phyloP scores from a whole-genome alignment of 2,113 vertebrate genomes.

The Nibea albiflora region DNA sequence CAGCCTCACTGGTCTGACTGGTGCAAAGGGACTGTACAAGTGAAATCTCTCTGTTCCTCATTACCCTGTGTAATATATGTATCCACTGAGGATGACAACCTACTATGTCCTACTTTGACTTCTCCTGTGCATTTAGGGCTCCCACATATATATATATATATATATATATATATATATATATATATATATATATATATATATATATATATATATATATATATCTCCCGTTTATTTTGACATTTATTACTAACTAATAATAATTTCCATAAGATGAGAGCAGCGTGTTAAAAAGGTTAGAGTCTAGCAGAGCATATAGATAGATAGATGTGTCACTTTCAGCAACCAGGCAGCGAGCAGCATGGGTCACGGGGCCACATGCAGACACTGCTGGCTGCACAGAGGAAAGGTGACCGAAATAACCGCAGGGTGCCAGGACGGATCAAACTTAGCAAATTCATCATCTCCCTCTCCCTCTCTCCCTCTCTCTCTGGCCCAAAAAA shows the following conservation, averaged over 20 bases:
- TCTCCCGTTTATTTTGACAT: too few species aligned
- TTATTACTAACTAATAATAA: neutral
- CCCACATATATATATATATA: too few species aligned
- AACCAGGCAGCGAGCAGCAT: slow-evolving; percentile 18
- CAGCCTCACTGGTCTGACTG: slow-evolving; percentile 25
- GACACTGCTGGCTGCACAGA: slow-evolving; percentile 20
- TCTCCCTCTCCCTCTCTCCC: neutral
- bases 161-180: too few species aligned
- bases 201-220: too few species aligned
- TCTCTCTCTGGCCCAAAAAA: neutral
- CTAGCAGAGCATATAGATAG: neutral
- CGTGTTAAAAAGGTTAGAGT: neutral
- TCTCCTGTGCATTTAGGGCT: neutral
- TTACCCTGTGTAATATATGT: slow-evolving; percentile 45
- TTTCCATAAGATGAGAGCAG: slow-evolving; percentile 19
- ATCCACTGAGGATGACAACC: slow-evolving; percentile 22
- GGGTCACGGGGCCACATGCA: slow-evolving; percentile 49
- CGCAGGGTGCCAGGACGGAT: slow-evolving; percentile 3
- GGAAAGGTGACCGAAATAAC: slow-evolving; percentile 43
- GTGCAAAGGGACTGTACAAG: slow-evolving; percentile 28
- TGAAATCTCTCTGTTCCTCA: slow-evolving; percentile 34
- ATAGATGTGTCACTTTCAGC: slow-evolving; percentile 44
- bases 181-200: too few species aligned
- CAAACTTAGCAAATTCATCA: slow-evolving; percentile 31
- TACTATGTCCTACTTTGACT: slow-evolving; percentile 1